phyloP scores from a whole-genome alignment of 2,888 invertebrate genomes.

The Lamellibrachia satsuma region DNA sequence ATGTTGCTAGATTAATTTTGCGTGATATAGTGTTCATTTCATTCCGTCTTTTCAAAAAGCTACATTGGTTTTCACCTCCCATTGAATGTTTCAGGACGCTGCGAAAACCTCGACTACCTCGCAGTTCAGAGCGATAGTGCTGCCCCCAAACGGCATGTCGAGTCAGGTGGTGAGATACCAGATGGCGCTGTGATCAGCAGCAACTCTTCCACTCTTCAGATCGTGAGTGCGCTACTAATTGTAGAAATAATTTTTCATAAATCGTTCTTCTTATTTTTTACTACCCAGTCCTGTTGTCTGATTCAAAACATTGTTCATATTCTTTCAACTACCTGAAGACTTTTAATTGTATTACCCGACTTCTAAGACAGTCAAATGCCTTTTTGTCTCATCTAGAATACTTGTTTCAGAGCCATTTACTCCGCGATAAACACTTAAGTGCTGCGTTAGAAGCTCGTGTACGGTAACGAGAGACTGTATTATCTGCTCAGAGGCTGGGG shows the following conservation, averaged over 20 bases:
- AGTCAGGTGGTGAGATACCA: neutral
- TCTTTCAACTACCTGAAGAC: too few relatives aligned
- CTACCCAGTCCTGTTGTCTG: neutral
- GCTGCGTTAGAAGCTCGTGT: too few relatives aligned
- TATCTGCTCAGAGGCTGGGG: too few relatives aligned
- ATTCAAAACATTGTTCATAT: too few relatives aligned
- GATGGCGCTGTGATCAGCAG: neutral
- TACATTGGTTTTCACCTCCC: neutral
- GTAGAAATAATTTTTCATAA: too few relatives aligned
- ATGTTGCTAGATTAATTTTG: too few relatives aligned
- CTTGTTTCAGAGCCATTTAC: too few relatives aligned
- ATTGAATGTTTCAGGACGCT: neutral
- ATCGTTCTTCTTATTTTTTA: neutral
- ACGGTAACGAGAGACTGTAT: too few relatives aligned
- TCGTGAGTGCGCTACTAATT: neutral
- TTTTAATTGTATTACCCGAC: too few relatives aligned
- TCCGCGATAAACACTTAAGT: too few relatives aligned
- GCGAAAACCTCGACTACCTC: neutral
- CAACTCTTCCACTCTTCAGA: neutral
- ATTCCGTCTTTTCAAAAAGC: neutral
- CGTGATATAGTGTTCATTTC: neutral
- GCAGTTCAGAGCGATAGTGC: neutral
- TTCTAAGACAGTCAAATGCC: too few relatives aligned
- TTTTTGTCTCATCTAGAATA: too few relatives aligned
- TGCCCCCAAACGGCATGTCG: neutral